A percentile compares a stretch with the other conserved stretches of the same genome.
These are phyloP conservation scores for Lepus townsendii DNA, from an alignment of 2,797 vertebrate genomes.

Conservation along the genomic window DNA sequence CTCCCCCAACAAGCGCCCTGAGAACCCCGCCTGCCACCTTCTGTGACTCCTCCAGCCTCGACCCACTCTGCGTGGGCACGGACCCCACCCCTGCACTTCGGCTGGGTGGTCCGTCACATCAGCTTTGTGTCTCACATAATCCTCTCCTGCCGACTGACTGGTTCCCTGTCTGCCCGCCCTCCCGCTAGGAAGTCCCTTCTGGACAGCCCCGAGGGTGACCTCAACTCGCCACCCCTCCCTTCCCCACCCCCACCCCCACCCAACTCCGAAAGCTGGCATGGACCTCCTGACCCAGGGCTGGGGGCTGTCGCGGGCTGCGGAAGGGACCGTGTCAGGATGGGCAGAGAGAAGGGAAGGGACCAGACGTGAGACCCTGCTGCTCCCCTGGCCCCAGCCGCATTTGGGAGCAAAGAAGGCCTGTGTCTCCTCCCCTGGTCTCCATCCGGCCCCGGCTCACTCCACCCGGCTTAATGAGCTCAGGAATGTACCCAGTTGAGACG, in stretches of 20 bases:
- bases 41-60: neutral
- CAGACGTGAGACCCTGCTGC: neutral
- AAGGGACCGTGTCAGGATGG: neutral
- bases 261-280: neutral
- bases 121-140: conserved; percentile 69
- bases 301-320: fast-evolving
- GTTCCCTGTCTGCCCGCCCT: conserved; percentile 45
- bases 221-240: neutral
- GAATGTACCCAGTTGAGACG: conserved; percentile 58
- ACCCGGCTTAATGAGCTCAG: conserved; percentile 72
- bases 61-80: neutral
- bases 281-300: neutral
- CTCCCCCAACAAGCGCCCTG: neutral
- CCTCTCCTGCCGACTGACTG: conserved; percentile 71
- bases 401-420: neutral
- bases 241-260: too few species aligned
- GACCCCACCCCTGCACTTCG: neutral
- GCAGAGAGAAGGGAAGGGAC: neutral
- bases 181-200: neutral
- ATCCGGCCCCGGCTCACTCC: conserved; percentile 47
- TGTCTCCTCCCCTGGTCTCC: conserved; percentile 18
- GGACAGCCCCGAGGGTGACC: neutral
- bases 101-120: conserved; percentile 59
- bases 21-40: neutral
- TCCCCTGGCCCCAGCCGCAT: neutral